Percentiles rank a stretch among this genome's conserved stretches.
phyloP scores from a whole-genome alignment of 2,113 vertebrate species.

The Scophthalmus maximus region DNA sequence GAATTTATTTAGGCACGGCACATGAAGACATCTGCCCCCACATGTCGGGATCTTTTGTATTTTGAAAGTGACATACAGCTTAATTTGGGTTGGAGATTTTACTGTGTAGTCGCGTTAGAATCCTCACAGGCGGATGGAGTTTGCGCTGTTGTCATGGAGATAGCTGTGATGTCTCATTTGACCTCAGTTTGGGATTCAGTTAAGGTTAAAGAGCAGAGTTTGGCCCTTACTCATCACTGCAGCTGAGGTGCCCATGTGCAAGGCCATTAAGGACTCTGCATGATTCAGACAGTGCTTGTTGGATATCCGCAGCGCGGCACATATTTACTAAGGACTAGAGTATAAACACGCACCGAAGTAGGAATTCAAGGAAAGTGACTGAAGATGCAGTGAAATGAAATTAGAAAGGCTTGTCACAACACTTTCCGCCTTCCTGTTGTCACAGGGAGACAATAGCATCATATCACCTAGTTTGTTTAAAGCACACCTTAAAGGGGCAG shows the following conservation, averaged over 20 bases:
- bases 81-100: background rate
- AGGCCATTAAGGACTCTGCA: background rate
- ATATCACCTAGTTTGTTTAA: too few species aligned
- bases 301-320: background rate
- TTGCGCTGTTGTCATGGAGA: background rate
- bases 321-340: background rate
- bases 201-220: background rate
- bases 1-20: background rate
- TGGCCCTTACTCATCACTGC: too few species aligned
- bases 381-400: background rate
- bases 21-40: slow-evolving; percentile 1
- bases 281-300: background rate
- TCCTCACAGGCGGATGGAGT: too few species aligned
- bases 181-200: background rate
- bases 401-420: too few species aligned
- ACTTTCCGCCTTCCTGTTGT: too few species aligned
- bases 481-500: too few species aligned
- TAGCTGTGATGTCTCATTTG: background rate
- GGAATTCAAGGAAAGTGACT: background rate
- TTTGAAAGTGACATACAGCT: background rate
- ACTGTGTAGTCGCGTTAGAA: too few species aligned
- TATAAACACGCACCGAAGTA: background rate
- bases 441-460: too few species aligned
- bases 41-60: background rate
- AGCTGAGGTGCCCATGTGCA: background rate